Evolutionary conservation across 2,797 vertebrate genomes (phyloP).

Genomic region (Smutsia gigantea): DNA sequence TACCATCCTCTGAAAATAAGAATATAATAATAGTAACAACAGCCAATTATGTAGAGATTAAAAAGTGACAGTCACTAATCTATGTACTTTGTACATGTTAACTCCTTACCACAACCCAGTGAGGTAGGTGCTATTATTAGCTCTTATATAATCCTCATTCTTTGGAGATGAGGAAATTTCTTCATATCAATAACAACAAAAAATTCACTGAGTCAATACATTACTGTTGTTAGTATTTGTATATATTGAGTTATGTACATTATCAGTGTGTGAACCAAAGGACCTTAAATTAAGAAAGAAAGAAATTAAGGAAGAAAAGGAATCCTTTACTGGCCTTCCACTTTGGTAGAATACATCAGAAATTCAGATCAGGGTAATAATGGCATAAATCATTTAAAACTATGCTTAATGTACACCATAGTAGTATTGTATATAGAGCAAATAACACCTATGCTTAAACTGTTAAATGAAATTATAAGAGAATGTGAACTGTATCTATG

Average conservation of each 20-base stretch:
- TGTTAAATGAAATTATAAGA: neutral
- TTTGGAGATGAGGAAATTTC: constrained; percentile 14
- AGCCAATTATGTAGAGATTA: neutral
- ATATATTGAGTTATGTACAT: neutral
- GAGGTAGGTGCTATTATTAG: neutral
- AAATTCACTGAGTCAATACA: neutral
- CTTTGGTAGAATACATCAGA: neutral
- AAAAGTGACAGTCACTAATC: neutral
- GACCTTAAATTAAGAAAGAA: neutral
- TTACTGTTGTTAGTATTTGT: neutral
- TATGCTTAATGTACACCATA: neutral
- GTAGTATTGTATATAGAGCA: neutral
- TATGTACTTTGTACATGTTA: neutral
- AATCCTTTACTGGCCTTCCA: neutral
- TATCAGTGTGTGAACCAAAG: neutral
- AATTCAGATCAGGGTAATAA: neutral
- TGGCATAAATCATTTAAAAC: neutral
- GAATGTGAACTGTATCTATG: neutral
- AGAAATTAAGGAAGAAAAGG: neutral
- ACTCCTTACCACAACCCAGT: neutral
- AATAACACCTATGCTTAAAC: neutral
- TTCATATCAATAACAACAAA: neutral
- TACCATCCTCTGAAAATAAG: neutral
- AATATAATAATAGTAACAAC: neutral
- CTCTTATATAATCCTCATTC: neutral